Evolutionary conservation across 1,140 invertebrate species (phyloP), one percentile per base, ranked within the genome.

Genomic region (Eurosta solidaginis): DNA sequence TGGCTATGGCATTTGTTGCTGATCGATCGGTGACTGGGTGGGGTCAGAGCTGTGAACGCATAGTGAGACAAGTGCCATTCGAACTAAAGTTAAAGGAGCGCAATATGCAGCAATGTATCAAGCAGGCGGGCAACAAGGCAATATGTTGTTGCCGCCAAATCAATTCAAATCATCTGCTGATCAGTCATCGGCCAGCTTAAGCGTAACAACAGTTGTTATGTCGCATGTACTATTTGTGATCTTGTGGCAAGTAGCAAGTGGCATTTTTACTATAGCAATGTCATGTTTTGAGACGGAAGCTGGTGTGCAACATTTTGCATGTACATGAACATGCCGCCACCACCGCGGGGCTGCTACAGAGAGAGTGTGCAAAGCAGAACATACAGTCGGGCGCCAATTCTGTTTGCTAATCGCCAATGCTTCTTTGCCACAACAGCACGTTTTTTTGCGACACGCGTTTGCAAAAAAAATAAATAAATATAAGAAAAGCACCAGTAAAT

Each of bases 121-220:
- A n/a, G n/a, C n/a, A n/a, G 59, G 59, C 59, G 40, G 10, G 33
- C 33, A 68, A 68, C 59, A 68, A 22, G 59, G 36, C 2, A n/a
- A n/a, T 68, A 20, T 40, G 29, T 40, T 68, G 59, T 68, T 68
- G 33, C 59, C 59, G 36, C 33, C 59, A 68, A 68, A 68, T 68
- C 59, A 68, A 68, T 68, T 68, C 36, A 68, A 68, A 68, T 68
- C 59, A 68, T 68, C 59, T 68, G 59, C 33, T 68, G 59, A 68
- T 68, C 59, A 68, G 59, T 68, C 59, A 68, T 36, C 36, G 59
- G 33, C 59, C 33, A 68, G 17, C 59, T 36, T 63, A 40, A 59
- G 54, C 54, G 54, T 12, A 59, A 59, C 54, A 59, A 59, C 54
- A 17, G 10, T 33, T 27, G 25, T 59, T 25, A 6, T 17, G 12